Percentiles rank a stretch among this genome's conserved stretches.
These are phyloP conservation scores for Oasisia sp. DNA, from an alignment of 2,888 invertebrate genomes.

Conservation along the genomic window DNA sequence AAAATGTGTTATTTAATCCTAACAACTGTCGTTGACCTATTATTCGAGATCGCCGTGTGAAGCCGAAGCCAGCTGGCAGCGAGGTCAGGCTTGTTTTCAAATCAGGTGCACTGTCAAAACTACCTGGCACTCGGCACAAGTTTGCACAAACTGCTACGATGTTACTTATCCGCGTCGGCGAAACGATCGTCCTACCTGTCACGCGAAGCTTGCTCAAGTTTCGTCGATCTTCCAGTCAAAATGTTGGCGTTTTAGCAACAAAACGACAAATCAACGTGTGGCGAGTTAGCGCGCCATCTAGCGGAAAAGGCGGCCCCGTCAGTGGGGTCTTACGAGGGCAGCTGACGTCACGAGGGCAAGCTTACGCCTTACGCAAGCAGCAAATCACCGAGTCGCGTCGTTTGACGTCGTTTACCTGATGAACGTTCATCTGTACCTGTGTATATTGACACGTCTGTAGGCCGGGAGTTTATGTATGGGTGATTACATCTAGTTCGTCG, in stretches of 20 bases:
- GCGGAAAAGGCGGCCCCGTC: not conserved
- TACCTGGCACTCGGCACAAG: not conserved
- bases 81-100: conserved; percentile 17
- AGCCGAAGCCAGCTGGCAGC: conserved; percentile 9
- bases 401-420: conserved; percentile 4
- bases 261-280: conserved; percentile 7
- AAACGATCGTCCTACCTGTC: not conserved
- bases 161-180: not conserved
- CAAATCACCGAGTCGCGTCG: not conserved
- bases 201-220: not conserved
- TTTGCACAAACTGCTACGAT: not conserved
- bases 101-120: conserved; percentile 1
- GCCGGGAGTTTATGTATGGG: not conserved
- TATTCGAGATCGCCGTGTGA: conserved; percentile 2
- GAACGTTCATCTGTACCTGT: conserved; percentile 17
- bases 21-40: conserved; percentile 6
- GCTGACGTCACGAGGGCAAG: too few species aligned
- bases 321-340: conserved; percentile 1
- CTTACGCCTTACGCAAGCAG: not conserved
- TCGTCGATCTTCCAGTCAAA: conserved; percentile 13
- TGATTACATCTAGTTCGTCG: not conserved
- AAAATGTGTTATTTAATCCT: not conserved
- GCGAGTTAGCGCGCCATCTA: not conserved
- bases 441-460: not conserved
- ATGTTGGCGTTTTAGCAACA: not conserved